A percentile compares a stretch with the other conserved stretches of the same genome.
Conservation (phyloP, 2,113 vertebrate species). For the Sturnira hondurensis region DNA sequence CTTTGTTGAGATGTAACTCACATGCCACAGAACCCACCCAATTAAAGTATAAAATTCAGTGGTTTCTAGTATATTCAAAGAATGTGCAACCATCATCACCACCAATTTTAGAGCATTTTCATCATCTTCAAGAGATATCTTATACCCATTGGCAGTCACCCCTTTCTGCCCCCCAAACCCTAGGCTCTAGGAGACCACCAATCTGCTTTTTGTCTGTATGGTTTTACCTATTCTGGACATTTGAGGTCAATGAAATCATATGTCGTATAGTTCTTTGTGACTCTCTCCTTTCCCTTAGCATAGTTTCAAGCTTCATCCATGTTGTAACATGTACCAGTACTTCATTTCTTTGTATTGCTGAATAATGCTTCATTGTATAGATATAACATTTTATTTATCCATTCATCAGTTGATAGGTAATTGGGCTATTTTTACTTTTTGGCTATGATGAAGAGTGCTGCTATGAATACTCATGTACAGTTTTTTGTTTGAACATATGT, state of each 20-base stretch:
- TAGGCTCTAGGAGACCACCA: neutral
- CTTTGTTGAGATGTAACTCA: neutral
- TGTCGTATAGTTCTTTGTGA: neutral
- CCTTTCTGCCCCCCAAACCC: no score
- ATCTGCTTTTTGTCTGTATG: neutral
- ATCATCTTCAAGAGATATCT: neutral
- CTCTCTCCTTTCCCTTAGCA: neutral
- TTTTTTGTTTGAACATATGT: neutral
- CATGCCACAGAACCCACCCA: neutral
- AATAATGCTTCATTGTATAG: neutral
- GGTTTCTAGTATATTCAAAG: neutral
- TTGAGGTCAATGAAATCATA: neutral
- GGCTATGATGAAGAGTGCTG: neutral
- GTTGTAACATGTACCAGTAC: neutral
- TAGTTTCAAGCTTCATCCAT: neutral
- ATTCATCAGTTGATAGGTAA: neutral
- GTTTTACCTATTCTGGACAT: neutral
- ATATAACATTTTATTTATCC: neutral
- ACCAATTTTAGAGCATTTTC: neutral
- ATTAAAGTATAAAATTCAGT: neutral
- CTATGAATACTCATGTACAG: neutral
- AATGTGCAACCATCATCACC: neutral
- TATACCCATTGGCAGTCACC: neutral
- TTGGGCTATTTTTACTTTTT: neutral
- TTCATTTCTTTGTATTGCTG: neutral